Conservation (phyloP, 2,113 vertebrate genomes). For the Tiliqua scincoides region DNA sequence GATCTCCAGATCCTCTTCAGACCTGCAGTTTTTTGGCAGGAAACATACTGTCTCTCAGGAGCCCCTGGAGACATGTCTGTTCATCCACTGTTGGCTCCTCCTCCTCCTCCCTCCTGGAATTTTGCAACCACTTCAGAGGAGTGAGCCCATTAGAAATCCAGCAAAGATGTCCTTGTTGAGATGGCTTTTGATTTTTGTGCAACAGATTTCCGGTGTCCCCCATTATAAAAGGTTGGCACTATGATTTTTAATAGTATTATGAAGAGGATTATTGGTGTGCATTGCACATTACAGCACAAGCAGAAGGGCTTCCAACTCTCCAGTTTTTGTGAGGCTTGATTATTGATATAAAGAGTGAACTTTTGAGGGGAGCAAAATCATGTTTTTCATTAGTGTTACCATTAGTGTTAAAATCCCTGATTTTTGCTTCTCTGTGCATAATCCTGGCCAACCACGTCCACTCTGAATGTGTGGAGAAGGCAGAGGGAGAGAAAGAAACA, state of each 20-base stretch:
- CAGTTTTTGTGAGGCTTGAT: too few species aligned
- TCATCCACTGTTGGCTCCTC: too few species aligned
- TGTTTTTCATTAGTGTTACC: not conserved
- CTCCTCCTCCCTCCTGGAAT: too few species aligned
- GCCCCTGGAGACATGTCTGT: too few species aligned
- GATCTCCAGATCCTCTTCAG: too few species aligned
- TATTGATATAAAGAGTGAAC: too few species aligned
- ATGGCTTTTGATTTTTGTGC: not conserved
- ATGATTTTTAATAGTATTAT: not conserved
- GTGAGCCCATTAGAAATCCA: not conserved
- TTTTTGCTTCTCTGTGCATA: not conserved
- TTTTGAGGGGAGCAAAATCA: not conserved
- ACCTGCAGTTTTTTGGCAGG: too few species aligned
- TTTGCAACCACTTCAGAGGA: not conserved
- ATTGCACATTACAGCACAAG: not conserved
- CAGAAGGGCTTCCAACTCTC: too few species aligned
- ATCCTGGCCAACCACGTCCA: not conserved
- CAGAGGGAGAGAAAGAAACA: not conserved
- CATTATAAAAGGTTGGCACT: not conserved
- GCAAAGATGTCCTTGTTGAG: not conserved
- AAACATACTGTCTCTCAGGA: too few species aligned
- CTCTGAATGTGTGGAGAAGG: not conserved
- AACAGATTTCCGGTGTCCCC: not conserved
- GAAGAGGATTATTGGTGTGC: not conserved
- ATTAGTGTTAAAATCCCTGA: not conserved